phyloP scores from a whole-genome alignment of 30 jellyfish, hydroid and myxozoan genomes.

The Phacellophora camtschatica region DNA sequence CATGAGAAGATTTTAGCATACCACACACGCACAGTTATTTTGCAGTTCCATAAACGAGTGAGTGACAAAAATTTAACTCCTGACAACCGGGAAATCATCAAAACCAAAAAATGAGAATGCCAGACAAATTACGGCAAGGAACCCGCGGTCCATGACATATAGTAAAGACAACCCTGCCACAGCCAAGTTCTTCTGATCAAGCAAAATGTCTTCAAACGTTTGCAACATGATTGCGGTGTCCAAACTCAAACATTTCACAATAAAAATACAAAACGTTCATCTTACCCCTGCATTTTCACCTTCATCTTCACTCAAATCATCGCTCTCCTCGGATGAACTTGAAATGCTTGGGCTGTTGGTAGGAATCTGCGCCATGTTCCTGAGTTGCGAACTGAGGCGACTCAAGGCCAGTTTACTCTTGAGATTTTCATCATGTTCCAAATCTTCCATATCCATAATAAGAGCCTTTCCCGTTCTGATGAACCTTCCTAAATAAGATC shows the following conservation, averaged over 20 bases:
- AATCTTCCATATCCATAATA: conserved; percentile 29
- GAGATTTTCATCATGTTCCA: conserved; percentile 55
- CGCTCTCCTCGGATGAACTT: conserved; percentile 92
- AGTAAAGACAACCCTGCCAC: no score
- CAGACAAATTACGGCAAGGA: no score
- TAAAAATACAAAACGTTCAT: neutral
- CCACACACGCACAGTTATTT: no score
- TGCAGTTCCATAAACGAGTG: no score
- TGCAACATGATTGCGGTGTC: neutral
- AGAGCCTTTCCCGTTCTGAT: neutral
- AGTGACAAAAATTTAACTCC: no score
- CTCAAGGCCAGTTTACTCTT: conserved; percentile 67
- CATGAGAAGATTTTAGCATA: no score
- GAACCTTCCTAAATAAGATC: neutral
- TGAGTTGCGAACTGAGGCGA: conserved; percentile 85
- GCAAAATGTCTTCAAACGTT: neutral
- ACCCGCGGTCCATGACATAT: no score
- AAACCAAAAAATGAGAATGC: no score
- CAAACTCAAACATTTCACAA: neutral
- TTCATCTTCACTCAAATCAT: conserved; percentile 80
- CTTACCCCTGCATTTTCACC: conserved; percentile 84
- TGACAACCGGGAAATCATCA: no score
- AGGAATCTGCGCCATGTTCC: conserved; percentile 97
- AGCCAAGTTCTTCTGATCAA: no score
- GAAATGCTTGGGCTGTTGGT: conserved; percentile 92